phyloP scores from a whole-genome alignment of 2,797 vertebrate species.

The Lophura swinhoii region DNA sequence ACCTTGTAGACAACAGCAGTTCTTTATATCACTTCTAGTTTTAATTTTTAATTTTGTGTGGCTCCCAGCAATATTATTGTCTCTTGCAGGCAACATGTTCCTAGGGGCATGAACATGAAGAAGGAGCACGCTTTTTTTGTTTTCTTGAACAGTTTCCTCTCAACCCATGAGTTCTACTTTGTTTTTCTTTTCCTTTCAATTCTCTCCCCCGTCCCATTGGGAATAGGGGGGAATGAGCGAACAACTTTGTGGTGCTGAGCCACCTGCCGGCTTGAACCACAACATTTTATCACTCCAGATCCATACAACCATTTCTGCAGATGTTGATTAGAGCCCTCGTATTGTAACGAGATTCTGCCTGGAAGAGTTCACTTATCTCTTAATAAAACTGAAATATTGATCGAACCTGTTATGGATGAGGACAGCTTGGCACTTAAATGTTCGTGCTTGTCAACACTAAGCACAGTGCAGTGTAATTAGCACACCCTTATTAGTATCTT shows the following conservation, averaged over 20 bases:
- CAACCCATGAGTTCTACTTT: no score
- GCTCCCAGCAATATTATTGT: background rate
- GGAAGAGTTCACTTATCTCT: background rate
- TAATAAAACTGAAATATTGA: background rate
- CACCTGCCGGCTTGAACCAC: no score
- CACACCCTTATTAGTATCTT: background rate
- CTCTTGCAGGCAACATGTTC: background rate
- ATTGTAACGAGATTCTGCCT: background rate
- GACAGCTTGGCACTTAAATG: background rate
- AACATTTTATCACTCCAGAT: background rate
- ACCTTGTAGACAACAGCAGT: background rate
- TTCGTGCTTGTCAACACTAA: background rate
- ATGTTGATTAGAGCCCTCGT: background rate
- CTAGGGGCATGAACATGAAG: background rate
- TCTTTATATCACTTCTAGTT: background rate
- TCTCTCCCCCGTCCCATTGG: no score
- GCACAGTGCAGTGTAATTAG: background rate
- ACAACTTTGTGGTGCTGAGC: no score
- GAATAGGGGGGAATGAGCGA: no score
- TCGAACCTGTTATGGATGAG: background rate
- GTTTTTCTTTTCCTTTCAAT: no score
- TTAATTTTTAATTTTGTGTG: slow-evolving; percentile 10
- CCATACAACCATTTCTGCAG: background rate
- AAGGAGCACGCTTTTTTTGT: background rate
- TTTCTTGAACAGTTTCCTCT: no score